Evolutionary conservation across 2,888 invertebrate genomes (phyloP).

Genomic region (Leptinotarsa rubiginosa): DNA sequence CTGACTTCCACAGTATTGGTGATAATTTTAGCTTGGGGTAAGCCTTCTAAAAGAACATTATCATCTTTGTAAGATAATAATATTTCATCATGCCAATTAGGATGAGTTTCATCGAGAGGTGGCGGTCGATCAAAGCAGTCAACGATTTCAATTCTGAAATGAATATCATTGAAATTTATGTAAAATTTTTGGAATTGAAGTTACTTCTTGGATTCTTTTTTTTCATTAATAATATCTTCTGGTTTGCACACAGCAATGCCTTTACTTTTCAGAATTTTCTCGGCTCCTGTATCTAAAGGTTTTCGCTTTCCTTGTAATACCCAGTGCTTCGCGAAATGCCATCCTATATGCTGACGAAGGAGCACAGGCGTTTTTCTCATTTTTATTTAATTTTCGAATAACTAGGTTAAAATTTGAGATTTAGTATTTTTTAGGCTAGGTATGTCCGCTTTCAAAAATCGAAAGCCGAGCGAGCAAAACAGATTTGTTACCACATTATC

Average conservation of each 20-base stretch:
- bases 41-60: conserved; percentile 78
- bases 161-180: conserved; percentile 12
- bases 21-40: conserved; percentile 83
- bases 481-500: no score
- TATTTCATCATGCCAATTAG: conserved; percentile 73
- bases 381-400: background rate
- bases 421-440: no score
- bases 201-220: conserved; percentile 58
- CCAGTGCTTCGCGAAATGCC: conserved; percentile 82
- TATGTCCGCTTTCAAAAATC: no score
- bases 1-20: conserved; percentile 80
- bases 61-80: conserved; percentile 73
- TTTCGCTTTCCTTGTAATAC: conserved; percentile 73
- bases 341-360: conserved; percentile 77
- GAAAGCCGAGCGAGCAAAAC: no score
- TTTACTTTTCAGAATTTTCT: conserved; percentile 68
- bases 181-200: background rate
- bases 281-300: conserved; percentile 70
- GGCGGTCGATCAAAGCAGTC: conserved; percentile 66
- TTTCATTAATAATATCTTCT: conserved; percentile 70
- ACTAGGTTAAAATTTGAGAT: no score
- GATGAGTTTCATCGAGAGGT: conserved; percentile 72
- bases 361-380: conserved; percentile 78
- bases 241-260: conserved; percentile 75
- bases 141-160: conserved; percentile 62